phyloP scores from a whole-genome alignment of 92 coral and sea anemone species.

The Virgularia gustaviana region DNA sequence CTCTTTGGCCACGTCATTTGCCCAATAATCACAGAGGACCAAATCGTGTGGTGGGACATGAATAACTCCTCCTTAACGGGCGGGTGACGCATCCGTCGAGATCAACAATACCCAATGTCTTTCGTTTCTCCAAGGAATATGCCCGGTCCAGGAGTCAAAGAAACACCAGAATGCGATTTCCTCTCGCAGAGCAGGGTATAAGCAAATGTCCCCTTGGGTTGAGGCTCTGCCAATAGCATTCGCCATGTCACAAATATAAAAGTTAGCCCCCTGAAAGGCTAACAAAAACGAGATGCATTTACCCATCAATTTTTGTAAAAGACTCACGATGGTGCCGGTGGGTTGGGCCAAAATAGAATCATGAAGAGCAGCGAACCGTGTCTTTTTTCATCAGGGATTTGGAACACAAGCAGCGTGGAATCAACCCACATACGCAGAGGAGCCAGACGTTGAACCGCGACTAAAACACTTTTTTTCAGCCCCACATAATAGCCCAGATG shows the following conservation, averaged over 20 bases:
- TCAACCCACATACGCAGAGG: too few species aligned
- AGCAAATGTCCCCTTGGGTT: background rate
- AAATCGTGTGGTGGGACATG: slow-evolving; percentile 19
- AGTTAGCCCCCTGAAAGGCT: slow-evolving; percentile 46
- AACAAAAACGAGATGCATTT: slow-evolving; percentile 53
- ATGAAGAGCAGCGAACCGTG: too few species aligned
- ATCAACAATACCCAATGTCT: slow-evolving; percentile 35
- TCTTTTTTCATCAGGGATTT: too few species aligned
- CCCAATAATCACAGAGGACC: slow-evolving; percentile 53
- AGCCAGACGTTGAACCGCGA: too few species aligned
- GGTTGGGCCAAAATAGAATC: too few species aligned
- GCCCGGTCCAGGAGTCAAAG: slow-evolving; percentile 46
- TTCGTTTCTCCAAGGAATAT: slow-evolving; percentile 42
- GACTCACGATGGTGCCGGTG: too few species aligned
- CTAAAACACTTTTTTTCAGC: too few species aligned
- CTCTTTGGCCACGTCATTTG: slow-evolving; percentile 27
- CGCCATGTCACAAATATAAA: slow-evolving; percentile 44
- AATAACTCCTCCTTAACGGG: slow-evolving; percentile 44
- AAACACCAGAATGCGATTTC: slow-evolving; percentile 56
- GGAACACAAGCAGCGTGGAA: too few species aligned
- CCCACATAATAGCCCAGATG: too few species aligned
- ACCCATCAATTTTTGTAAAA: slow-evolving; percentile 52
- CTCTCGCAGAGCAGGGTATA: slow-evolving; percentile 31
- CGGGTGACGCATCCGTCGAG: slow-evolving; percentile 40
- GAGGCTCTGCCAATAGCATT: slow-evolving; percentile 3